These are phyloP conservation scores for Exocentrus adspersus DNA, from an alignment of 2,888 invertebrate species.

Conservation along the genomic window DNA sequence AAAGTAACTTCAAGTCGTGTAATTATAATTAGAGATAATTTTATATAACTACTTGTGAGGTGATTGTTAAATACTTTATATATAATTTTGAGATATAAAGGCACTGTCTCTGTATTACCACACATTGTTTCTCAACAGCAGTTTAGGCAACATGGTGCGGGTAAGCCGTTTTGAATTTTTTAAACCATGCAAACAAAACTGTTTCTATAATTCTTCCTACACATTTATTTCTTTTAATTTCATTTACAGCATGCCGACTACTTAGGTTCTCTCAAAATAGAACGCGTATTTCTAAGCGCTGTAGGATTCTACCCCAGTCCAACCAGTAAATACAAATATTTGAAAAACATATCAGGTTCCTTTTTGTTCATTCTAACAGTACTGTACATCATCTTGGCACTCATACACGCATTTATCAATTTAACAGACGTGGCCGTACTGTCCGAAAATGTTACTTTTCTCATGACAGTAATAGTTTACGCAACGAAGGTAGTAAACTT, in stretches of 20 bases:
- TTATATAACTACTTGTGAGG: neutral
- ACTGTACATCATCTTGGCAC: conserved; percentile 26
- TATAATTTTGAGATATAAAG: neutral
- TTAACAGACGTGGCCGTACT: conserved; percentile 32
- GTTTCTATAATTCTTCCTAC: no score
- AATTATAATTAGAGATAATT: neutral
- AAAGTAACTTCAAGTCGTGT: neutral
- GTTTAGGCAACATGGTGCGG: no score
- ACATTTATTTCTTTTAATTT: neutral
- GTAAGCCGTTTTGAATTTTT: no score
- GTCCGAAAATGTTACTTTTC: conserved; percentile 37
- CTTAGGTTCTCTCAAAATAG: neutral
- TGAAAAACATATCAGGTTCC: conserved; percentile 17
- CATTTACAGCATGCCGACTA: neutral
- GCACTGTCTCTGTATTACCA: neutral
- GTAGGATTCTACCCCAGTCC: conserved; percentile 38
- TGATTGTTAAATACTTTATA: neutral
- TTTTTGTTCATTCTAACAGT: conserved; percentile 30
- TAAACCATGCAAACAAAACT: no score
- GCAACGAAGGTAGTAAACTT: conserved; percentile 36
- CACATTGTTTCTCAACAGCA: neutral
- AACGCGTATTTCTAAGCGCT: neutral
- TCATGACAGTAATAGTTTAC: conserved; percentile 38
- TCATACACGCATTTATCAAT: conserved; percentile 17
- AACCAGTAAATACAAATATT: conserved; percentile 13